Conservation (phyloP, 2,113 vertebrate species). For the Heloderma charlesbogerti region DNA sequence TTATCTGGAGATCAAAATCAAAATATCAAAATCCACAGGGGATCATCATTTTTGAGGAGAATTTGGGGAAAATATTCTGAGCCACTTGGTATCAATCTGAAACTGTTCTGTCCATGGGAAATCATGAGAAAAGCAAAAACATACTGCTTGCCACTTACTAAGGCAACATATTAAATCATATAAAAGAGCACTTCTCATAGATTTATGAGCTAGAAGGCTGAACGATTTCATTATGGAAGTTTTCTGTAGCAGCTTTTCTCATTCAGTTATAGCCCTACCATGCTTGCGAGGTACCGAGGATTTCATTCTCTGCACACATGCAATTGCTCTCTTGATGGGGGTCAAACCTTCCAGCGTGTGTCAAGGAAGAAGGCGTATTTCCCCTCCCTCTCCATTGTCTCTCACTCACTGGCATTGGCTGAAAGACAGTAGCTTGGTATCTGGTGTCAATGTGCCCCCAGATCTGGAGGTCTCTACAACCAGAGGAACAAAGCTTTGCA, state of each 20-base stretch:
- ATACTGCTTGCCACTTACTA: background rate
- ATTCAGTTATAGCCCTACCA: background rate
- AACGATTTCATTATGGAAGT: background rate
- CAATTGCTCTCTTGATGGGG: fast-evolving
- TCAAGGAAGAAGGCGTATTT: background rate
- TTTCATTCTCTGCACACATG: background rate
- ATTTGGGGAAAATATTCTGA: background rate
- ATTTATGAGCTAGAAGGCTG: background rate
- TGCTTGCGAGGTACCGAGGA: background rate
- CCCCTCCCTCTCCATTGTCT: background rate
- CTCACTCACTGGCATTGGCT: background rate
- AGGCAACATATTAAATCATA: background rate
- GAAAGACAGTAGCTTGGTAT: background rate
- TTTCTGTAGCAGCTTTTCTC: background rate
- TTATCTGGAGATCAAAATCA: background rate
- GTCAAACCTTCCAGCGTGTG: slow-evolving; percentile 12
- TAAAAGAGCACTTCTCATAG: background rate
- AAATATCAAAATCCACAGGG: background rate
- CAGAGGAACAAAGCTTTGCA: slow-evolving; percentile 21
- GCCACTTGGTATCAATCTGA: background rate
- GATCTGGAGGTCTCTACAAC: slow-evolving; percentile 45
- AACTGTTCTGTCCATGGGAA: background rate
- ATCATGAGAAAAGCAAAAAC: background rate
- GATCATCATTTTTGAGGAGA: background rate
- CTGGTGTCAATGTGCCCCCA: fast-evolving